These are phyloP conservation scores for Microcebus murinus DNA, from an alignment of 2,113 vertebrate species.

Conservation along the genomic window DNA sequence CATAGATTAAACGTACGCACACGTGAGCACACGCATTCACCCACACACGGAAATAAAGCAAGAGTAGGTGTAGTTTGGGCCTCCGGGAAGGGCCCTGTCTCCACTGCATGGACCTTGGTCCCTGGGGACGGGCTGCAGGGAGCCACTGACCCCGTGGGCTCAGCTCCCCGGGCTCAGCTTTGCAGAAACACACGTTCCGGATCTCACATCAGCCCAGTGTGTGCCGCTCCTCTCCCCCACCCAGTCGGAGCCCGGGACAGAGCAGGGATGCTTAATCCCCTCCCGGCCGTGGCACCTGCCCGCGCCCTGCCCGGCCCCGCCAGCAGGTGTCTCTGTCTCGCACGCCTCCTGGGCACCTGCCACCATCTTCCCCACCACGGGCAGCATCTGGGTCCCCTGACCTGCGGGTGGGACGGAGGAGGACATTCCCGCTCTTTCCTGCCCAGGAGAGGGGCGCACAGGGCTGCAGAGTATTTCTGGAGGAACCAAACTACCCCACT, in stretches of 20 bases:
- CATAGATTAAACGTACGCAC: fast-evolving
- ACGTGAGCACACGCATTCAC: fast-evolving
- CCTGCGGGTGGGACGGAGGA: fast-evolving
- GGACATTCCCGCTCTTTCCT: fast-evolving
- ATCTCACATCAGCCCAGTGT: fast-evolving
- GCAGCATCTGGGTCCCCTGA: background rate
- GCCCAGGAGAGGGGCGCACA: too few species aligned
- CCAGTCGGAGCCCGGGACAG: background rate
- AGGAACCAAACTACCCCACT: fast-evolving
- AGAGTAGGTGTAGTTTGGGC: fast-evolving
- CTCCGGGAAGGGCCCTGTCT: fast-evolving
- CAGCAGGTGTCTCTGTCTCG: conserved; percentile 85
- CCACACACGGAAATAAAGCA: background rate
- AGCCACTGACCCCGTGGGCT: fast-evolving
- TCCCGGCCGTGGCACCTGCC: background rate
- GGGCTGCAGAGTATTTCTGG: fast-evolving
- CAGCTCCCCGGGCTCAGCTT: background rate
- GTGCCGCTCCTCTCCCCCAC: fast-evolving
- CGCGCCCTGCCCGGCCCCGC: conserved; percentile 17
- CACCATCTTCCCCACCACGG: background rate
- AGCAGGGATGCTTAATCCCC: background rate
- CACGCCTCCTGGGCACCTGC: conserved; percentile 49
- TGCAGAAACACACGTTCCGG: background rate
- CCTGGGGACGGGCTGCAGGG: fast-evolving
- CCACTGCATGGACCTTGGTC: fast-evolving